Base-by-base conservation (phyloP, 2,888 invertebrate genomes). In the Byasa hedistus region DNA sequence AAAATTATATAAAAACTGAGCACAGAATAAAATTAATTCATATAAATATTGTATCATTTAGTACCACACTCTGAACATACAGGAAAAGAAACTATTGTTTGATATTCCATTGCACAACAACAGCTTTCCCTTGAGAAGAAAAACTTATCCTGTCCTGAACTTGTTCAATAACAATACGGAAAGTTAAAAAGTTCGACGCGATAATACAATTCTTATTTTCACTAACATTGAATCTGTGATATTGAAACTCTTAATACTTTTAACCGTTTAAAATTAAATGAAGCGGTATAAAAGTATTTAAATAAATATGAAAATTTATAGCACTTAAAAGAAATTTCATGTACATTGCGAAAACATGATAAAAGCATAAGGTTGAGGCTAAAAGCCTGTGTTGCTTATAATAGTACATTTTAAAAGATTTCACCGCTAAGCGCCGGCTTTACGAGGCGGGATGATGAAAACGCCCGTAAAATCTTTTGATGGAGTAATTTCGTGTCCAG, bases 381-480 rank as follows among this genome's bases (percentile, higher is more conserved):
- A 61, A 61, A 65, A 65, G 56, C 65, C 59, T 56, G 59, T 60
- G 65, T 65, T 65, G 44, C 59, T 65, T 65, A 65, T 60, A 65
- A 60, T 65, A 60, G 60, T 65, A 65, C 48, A 60, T 60, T 65
- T 65, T 65, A 61, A 61, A 65, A 61, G 61, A 65, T 65, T 65
- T 65, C 51, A 61, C 61, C 61, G 61, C 65, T 61, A 61, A 61
- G 57, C 61, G 61, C 51, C 32, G 27, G 23, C n/a, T 65, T 65
- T 65, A 65, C 65, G 65, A 65, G 61, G 65, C 65, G 55, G 57
- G 56, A 61, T 65, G 65, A 61, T 61, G 65, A 65, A 65, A 65
- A 56, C 60, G 65, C 57, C 39, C 57, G 61, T 65, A 65, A 65
- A 65, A 61, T 57, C 68, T 68, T 71, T 72, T 70, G 66, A 65